phyloP scores from a whole-genome alignment of 2,888 invertebrate species.

The Drosophila koepferae region DNA sequence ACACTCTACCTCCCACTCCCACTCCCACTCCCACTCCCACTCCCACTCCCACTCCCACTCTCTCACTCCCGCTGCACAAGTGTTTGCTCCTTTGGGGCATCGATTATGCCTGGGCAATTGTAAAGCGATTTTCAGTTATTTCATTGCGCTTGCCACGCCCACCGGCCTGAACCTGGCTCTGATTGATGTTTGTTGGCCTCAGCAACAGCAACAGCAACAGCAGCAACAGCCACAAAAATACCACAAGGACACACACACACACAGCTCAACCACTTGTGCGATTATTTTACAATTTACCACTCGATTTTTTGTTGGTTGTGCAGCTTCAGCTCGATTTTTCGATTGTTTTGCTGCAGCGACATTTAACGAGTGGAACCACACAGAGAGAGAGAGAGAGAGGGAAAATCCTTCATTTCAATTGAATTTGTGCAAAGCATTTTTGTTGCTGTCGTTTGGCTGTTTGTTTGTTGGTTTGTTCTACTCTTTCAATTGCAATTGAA shows the following conservation, averaged over 20 bases:
- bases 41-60: no score
- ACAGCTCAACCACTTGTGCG: slow-evolving; percentile 74
- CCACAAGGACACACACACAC: slow-evolving; percentile 42
- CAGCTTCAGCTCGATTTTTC: slow-evolving; percentile 22
- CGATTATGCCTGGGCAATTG: slow-evolving; percentile 85
- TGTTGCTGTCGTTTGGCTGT: slow-evolving; percentile 1
- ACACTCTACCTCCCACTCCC: no score
- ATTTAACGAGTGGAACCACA: slow-evolving; percentile 54
- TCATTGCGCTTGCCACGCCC: slow-evolving; percentile 47
- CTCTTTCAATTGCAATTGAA: slow-evolving; percentile 77
- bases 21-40: no score
- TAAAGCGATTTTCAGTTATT: slow-evolving; percentile 84
- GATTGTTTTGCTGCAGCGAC: slow-evolving; percentile 49
- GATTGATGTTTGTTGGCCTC: slow-evolving; percentile 70
- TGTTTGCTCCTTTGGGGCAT: slow-evolving; percentile 85
- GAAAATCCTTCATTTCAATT: slow-evolving; percentile 61
- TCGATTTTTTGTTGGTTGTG: slow-evolving; percentile 32
- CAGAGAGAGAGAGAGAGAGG: background rate
- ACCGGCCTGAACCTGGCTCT: slow-evolving; percentile 26
- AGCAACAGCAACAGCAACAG: slow-evolving; percentile 58
- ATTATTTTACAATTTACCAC: slow-evolving; percentile 80
- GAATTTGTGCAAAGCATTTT: slow-evolving; percentile 58
- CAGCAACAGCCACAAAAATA: slow-evolving; percentile 71
- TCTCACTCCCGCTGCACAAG: slow-evolving; percentile 52
- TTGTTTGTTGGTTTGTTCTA: slow-evolving; percentile 17